A percentile compares a stretch with the other conserved stretches of the same genome.
phyloP scores from a whole-genome alignment of 2,888 invertebrate genomes.

The Drosophila formosana region DNA sequence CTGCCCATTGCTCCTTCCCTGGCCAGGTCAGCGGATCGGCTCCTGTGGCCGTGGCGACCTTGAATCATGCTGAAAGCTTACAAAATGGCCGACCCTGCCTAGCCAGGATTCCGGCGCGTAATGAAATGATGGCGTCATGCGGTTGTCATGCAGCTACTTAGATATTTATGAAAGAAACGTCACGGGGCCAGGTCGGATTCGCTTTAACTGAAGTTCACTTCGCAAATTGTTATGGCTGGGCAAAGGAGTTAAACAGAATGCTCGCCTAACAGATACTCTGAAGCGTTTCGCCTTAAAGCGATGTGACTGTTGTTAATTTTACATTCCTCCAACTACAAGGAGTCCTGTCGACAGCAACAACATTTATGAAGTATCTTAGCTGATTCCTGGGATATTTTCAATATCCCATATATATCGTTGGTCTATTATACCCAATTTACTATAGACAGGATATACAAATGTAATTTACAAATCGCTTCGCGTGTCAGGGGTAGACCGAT shows the following conservation, averaged over 20 bases:
- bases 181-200: constrained; percentile 23
- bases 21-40: constrained; percentile 18
- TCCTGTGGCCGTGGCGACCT: constrained; percentile 12
- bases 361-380: not conserved
- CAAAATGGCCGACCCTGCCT: constrained; percentile 9
- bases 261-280: not conserved
- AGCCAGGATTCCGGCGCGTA: constrained; percentile 9
- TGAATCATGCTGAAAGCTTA: constrained; percentile 35
- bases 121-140: constrained; percentile 61
- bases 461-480: constrained; percentile 28
- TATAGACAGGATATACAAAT: constrained; percentile 10
- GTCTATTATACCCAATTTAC: not conserved
- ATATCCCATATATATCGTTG: not conserved
- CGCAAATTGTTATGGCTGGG: constrained; percentile 28
- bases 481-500: constrained; percentile 44
- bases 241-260: not conserved
- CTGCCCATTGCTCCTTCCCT: not conserved
- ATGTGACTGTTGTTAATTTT: too few species aligned
- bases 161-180: constrained; percentile 72
- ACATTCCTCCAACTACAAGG: not conserved
- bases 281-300: not conserved
- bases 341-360: not conserved
- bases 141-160: constrained; percentile 48
- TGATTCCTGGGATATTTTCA: not conserved
- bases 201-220: constrained; percentile 35